Evolutionary conservation across 2,797 vertebrate genomes (phyloP).

Genomic region (Sebastes melanostomus): DNA sequence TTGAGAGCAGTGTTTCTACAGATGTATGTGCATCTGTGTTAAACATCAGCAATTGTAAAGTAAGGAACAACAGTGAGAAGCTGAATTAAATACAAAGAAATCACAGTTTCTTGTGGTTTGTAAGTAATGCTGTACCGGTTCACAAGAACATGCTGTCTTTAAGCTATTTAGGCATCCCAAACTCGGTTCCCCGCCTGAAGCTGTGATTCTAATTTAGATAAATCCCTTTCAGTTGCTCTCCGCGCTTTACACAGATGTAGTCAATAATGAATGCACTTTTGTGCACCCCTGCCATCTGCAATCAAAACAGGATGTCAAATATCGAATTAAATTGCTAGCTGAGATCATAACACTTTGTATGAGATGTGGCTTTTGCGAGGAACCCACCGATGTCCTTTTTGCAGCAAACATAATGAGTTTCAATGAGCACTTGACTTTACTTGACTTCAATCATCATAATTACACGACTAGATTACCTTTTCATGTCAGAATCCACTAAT

Average conservation of each 20-base stretch:
- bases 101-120: not conserved
- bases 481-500: slow-evolving; percentile 19
- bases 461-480: slow-evolving; percentile 23
- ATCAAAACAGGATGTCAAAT: slow-evolving; percentile 2
- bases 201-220: not conserved
- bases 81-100: not conserved
- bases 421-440: slow-evolving; percentile 37
- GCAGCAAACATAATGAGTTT: slow-evolving; percentile 19
- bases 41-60: not conserved
- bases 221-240: not conserved
- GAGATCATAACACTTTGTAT: slow-evolving; percentile 9
- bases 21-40: not conserved
- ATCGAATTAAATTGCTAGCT: not conserved
- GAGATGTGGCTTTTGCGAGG: not conserved
- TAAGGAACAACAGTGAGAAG: not conserved
- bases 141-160: not conserved
- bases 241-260: not conserved
- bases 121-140: not conserved
- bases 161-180: not conserved
- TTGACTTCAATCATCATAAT: slow-evolving; percentile 34
- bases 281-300: not conserved
- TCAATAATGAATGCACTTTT: not conserved
- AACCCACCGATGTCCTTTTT: slow-evolving; percentile 3
- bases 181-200: not conserved
- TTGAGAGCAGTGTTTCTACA: not conserved